Percentiles rank a stretch among this genome's conserved stretches.
These are phyloP conservation scores for Oscheius myriophilus DNA, from an alignment of 2,888 invertebrate species.

Conservation along the genomic window DNA sequence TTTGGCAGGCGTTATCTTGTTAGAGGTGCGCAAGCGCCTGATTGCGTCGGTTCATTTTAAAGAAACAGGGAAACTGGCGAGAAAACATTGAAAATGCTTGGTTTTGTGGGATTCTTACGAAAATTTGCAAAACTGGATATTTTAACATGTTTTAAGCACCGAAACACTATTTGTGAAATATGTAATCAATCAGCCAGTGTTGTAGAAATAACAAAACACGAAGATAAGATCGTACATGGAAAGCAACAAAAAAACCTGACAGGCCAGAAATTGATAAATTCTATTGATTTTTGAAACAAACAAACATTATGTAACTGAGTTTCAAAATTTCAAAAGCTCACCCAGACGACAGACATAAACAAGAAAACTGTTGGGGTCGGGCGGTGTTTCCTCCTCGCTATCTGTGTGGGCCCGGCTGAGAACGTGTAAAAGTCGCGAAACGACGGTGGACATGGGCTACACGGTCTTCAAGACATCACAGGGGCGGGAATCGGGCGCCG, in stretches of 20 bases:
- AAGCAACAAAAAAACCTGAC: no score
- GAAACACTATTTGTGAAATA: no score
- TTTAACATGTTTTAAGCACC: no score
- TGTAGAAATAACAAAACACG: no score
- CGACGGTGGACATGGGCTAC: conserved; percentile 51
- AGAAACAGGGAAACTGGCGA: conserved; percentile 9
- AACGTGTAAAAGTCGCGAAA: conserved; percentile 53
- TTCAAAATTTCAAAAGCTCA: no score
- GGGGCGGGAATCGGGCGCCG: conserved; percentile 10
- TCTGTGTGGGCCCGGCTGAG: conserved; percentile 46
- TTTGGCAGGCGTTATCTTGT: conserved; percentile 17
- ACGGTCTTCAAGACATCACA: conserved; percentile 28
- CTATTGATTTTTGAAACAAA: no score
- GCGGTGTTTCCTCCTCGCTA: conserved; percentile 41
- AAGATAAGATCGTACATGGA: no score
- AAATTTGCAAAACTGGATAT: no score
- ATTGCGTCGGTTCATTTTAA: conserved; percentile 22
- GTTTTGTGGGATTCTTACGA: no score
- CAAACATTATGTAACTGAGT: no score
- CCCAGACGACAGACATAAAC: conserved; percentile 53
- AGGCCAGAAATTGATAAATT: no score
- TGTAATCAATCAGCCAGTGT: background rate
- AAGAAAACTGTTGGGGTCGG: conserved; percentile 49
- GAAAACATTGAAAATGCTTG: background rate
- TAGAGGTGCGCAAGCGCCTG: conserved; percentile 22